Conservation (phyloP, 1,140 invertebrate species). For the Caenorhabditis latens region DNA sequence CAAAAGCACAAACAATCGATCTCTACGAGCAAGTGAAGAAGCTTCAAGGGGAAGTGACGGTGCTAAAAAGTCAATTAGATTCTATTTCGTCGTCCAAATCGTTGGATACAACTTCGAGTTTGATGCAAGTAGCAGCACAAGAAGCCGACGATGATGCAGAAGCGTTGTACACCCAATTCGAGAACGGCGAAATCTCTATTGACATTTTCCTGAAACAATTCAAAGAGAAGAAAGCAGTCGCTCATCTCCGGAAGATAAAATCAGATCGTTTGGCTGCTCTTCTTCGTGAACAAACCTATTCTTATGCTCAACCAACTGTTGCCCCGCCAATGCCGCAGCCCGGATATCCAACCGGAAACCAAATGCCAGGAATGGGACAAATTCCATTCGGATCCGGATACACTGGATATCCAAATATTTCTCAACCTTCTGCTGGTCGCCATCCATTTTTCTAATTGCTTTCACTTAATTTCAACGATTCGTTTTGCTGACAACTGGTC, state of each 20-base stretch:
- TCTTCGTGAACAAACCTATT: constrained; percentile 56
- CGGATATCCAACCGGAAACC: constrained; percentile 35
- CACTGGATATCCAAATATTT: constrained; percentile 38
- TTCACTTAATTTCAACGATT: constrained; percentile 5
- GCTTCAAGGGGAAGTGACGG: constrained; percentile 19
- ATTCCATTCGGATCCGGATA: constrained; percentile 35
- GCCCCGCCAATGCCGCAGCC: constrained; percentile 17
- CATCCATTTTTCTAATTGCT: constrained; percentile 38
- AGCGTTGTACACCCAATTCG: constrained; percentile 34
- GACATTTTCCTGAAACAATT: constrained; percentile 60
- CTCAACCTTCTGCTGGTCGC: constrained; percentile 32
- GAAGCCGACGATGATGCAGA: constrained; percentile 62
- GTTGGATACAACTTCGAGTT: constrained; percentile 38
- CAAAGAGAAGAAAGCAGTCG: constrained; percentile 56
- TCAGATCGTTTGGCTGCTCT: constrained; percentile 45
- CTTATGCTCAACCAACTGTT: constrained; percentile 26
- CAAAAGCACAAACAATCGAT: not conserved
- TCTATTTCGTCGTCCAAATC: constrained; percentile 7
- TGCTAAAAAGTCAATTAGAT: constrained; percentile 42
- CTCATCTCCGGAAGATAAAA: constrained; percentile 61
- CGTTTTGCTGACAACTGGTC: constrained; percentile 47
- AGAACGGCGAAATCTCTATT: constrained; percentile 22
- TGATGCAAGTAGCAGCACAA: constrained; percentile 61
- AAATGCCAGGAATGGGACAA: constrained; percentile 26
- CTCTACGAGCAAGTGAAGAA: constrained; percentile 32